Conservation (phyloP, 2,888 invertebrate genomes). For the Caenorhabditis afra region DNA sequence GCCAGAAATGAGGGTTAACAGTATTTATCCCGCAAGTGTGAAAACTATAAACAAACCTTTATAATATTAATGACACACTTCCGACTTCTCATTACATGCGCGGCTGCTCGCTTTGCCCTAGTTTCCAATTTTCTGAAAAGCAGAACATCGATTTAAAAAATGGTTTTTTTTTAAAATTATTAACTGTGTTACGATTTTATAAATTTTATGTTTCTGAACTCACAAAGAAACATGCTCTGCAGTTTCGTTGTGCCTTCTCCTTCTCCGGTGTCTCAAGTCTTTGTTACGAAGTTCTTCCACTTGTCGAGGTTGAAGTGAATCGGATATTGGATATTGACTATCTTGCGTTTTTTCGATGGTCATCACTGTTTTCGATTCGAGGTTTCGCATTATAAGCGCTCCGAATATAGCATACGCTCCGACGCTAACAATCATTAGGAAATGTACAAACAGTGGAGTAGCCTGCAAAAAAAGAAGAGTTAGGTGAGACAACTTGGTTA, state of each 20-base stretch:
- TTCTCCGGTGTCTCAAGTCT: conserved; percentile 36
- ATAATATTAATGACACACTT: conserved; percentile 72
- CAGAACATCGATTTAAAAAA: no score
- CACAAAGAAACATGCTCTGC: conserved; percentile 38
- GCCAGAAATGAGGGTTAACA: no score
- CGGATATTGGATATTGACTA: no score
- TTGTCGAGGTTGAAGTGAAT: no score
- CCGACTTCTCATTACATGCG: conserved; percentile 72
- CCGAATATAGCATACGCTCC: conserved; percentile 72
- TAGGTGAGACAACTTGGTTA: background rate
- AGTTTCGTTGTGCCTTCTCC: conserved; percentile 64
- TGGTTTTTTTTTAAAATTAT: no score
- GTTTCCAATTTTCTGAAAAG: background rate
- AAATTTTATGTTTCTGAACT: no score
- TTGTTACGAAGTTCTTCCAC: no score
- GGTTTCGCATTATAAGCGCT: conserved; percentile 70
- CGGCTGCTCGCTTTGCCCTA: conserved; percentile 69
- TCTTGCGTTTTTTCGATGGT: conserved; percentile 27
- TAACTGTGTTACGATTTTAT: no score
- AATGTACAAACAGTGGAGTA: conserved; percentile 72
- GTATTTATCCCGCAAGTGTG: no score
- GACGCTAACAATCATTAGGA: conserved; percentile 73
- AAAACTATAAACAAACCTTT: conserved; percentile 63
- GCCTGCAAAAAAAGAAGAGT: conserved; percentile 62
- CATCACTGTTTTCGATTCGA: conserved; percentile 63